Conservation (phyloP, 2,797 vertebrate genomes). For the Cheirogaleus major region DNA sequence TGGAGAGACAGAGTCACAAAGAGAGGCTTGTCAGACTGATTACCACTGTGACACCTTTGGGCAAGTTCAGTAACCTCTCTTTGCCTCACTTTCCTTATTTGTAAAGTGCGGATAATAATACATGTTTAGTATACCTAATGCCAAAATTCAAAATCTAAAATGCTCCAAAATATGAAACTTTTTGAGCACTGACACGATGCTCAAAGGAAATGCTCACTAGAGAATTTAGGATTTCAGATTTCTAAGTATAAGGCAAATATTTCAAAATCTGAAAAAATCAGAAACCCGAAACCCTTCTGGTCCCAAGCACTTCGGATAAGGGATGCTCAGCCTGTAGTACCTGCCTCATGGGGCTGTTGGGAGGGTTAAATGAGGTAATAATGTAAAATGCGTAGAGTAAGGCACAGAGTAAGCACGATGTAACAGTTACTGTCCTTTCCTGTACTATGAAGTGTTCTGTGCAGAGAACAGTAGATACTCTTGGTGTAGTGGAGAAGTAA, state of each 20-base stretch:
- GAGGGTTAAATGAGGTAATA: background rate
- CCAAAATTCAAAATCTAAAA: background rate
- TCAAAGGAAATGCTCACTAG: background rate
- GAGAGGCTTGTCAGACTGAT: background rate
- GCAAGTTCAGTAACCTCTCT: background rate
- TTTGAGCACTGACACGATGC: background rate
- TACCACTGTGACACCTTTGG: background rate
- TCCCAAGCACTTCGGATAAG: background rate
- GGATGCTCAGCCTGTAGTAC: background rate
- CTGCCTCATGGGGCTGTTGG: background rate
- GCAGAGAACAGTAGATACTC: background rate
- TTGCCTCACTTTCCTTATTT: background rate
- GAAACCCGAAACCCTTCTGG: background rate
- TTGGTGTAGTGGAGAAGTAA: background rate
- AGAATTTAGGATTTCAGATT: background rate
- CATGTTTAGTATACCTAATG: background rate
- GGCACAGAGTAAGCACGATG: background rate
- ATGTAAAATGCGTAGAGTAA: background rate
- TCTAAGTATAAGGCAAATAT: background rate
- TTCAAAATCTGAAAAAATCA: background rate
- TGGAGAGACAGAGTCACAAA: conserved; percentile 24
- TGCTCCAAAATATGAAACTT: background rate
- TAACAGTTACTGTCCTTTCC: background rate
- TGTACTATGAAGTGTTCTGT: background rate
- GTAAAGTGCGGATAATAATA: background rate